Conservation (phyloP, 2,888 invertebrate species). For the Epistrophe grossulariae region DNA sequence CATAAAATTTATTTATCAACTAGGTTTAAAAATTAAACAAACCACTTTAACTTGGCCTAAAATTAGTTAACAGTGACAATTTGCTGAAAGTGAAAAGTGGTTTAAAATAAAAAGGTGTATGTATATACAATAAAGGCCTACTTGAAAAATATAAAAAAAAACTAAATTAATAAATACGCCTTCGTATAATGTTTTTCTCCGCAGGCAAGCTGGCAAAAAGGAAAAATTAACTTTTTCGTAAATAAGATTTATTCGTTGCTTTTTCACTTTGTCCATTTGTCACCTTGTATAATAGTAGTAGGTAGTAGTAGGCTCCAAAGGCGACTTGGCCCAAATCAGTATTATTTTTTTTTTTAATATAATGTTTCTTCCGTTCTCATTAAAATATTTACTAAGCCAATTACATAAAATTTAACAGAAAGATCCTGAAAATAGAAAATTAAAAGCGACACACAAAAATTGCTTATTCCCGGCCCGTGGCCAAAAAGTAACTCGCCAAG, state of each 20-base stretch:
- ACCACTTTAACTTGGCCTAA: neutral
- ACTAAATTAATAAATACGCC: neutral
- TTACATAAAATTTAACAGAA: conserved; percentile 68
- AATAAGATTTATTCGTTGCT: conserved; percentile 67
- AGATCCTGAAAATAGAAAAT: conserved; percentile 23
- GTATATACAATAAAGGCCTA: no score
- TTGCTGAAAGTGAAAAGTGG: neutral
- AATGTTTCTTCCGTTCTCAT: conserved; percentile 62
- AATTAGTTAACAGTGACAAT: neutral
- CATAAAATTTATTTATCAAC: neutral
- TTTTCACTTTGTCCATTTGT: conserved; percentile 62
- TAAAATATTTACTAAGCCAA: conserved; percentile 75
- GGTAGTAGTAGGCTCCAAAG: conserved; percentile 10
- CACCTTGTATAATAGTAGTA: conserved; percentile 55
- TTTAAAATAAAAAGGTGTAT: neutral
- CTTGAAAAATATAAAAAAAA: conserved; percentile 1
- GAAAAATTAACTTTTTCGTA: conserved; percentile 48
- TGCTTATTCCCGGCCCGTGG: conserved; percentile 29
- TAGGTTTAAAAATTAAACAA: neutral
- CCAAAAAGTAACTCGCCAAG: neutral
- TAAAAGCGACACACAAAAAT: conserved; percentile 42
- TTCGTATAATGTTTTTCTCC: conserved; percentile 22
- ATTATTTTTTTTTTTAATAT: neutral
- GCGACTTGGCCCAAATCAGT: conserved; percentile 38
- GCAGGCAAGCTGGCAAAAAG: conserved; percentile 12